Base-by-base conservation (phyloP, 2,888 invertebrate genomes). In the Rhogogaster chlorosoma region DNA sequence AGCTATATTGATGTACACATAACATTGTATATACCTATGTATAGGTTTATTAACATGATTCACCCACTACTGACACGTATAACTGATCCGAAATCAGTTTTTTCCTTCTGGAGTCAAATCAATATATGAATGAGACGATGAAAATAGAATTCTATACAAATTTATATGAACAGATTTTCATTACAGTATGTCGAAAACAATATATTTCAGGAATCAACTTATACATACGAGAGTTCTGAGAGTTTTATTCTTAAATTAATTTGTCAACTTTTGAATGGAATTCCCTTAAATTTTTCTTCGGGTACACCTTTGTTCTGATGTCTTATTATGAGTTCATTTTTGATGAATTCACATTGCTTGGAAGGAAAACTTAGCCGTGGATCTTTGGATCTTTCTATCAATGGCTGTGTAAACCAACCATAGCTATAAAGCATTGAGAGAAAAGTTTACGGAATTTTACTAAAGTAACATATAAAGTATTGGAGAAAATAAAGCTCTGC, bases 401-500 rank as follows among this genome's bases (percentile, higher is more conserved):
- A 86, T 0, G 89, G 88, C 22, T 90, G 83, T 0, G 86, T 26
- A 85, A 91, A 91, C 91, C 92, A 93, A 83, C 93, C 93, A 83
- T 93, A 93, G 18, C 93, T 93, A 32, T 70, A 10, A 29, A 38
- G 22, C 6, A 26, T 61, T 6, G 7, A 26, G 1, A 26, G 1
- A 61, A 64, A 42, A 64, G 6, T 64, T 38, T 10, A 9, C 26
- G 15, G 26, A 26, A 45, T 70, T 45, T 49, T 12, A 38, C 7
- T n/a, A 45, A 64, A 67, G 36, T 82, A 3, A 1, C 2, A 82
- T n/a, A n/a, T n/a, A n/a, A n/a, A 9, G 2, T 38, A 38, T 45
- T 77, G 53, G 67, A 36, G 26, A 84, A 71, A 85, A 83, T 83
- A 77, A 84, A 80, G 84, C 83, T 85, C 61, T 32, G 29, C 22